Conservation (phyloP, 2,888 invertebrate genomes). For the Mesorhabditis sp. region DNA sequence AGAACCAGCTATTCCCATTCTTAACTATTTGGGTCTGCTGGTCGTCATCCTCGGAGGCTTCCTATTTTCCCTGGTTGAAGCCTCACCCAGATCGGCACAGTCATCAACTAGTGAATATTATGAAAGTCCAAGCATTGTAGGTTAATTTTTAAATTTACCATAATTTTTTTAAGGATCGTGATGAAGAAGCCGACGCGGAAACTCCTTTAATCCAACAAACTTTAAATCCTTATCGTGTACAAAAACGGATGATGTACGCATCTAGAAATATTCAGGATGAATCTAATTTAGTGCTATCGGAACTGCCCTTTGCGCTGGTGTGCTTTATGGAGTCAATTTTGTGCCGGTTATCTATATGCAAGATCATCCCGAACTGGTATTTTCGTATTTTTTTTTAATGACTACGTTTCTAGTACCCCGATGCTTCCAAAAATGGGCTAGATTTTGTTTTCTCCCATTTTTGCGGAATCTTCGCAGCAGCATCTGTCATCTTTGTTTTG, state of each 20-base stretch:
- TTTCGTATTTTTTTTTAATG: not conserved
- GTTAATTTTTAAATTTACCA: no score
- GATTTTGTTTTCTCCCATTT: conserved; percentile 62
- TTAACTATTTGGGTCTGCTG: conserved; percentile 51
- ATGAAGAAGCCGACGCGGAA: conserved; percentile 9
- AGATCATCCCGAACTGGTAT: conserved; percentile 48
- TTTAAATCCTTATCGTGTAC: conserved; percentile 15
- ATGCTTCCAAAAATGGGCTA: conserved; percentile 43
- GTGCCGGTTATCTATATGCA: conserved; percentile 62
- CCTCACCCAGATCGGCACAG: conserved; percentile 15
- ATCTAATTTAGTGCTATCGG: conserved; percentile 57
- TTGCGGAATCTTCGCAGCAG: conserved; percentile 60
- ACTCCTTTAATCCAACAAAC: conserved; percentile 3
- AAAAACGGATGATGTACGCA: conserved; percentile 12
- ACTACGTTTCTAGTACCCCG: conserved; percentile 30
- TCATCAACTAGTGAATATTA: no score
- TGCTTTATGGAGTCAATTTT: conserved; percentile 62
- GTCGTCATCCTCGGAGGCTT: conserved; percentile 49
- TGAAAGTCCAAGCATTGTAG: no score
- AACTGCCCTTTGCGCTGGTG: conserved; percentile 60
- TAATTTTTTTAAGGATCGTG: not conserved
- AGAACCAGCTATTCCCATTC: conserved; percentile 26
- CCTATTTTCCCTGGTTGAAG: conserved; percentile 45
- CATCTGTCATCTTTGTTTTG: conserved; percentile 58
- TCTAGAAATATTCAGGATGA: not conserved